Base-by-base conservation (phyloP, 2,888 invertebrate species). In the Thera britannica region DNA sequence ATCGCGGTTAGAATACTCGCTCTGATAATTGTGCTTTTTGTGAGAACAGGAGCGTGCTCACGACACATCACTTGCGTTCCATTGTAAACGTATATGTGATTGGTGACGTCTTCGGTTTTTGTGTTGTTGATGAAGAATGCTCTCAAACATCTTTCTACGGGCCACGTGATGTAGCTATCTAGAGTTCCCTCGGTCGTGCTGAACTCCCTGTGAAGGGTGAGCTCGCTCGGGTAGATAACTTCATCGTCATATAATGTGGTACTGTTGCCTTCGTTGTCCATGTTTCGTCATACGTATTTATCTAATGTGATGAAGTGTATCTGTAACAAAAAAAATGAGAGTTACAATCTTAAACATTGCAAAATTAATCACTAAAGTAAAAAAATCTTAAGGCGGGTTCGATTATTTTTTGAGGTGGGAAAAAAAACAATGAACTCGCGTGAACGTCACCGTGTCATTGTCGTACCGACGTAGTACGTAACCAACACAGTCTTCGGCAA, bases 41-140 rank as follows among this genome's bases (percentile, higher is more conserved):
- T 96, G 41, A 97, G 88, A 62, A 93, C 89, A 0, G 97, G 97
- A 0, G 97, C 96, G 79, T 96, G 96, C 55, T 95, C 95, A 68
- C 95, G 83, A 75, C 95, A 95, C 71, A 77, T 82, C 35, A 93
- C 67, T 69, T 79, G 75, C 9, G 91, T 90, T 12, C 86, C 88
- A 67, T 94, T 94, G 72, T 85, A 83, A 23, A 75, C 65, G 65
- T 83, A 88, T 35, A 85, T 70, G 2, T 76, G 80, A 54, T 80
- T 84, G 1, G 78, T 76, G 12, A 86, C 65, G 35, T 89, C 85
- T 44, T 84, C 83, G 2, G 38, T n/a, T 54, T 81, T 79, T 52
- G 89, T 84, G 46, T 74, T 75, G 69, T 92, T 90, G 48, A 87
- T 77, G 56, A 88, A 49, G 65, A 86, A 79, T 51, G 77, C 78